Percentiles rank a stretch among this genome's conserved stretches.
These are phyloP conservation scores for Hofmannophila pseudospretella DNA, from an alignment of 2,888 invertebrate species.

Conservation along the genomic window DNA sequence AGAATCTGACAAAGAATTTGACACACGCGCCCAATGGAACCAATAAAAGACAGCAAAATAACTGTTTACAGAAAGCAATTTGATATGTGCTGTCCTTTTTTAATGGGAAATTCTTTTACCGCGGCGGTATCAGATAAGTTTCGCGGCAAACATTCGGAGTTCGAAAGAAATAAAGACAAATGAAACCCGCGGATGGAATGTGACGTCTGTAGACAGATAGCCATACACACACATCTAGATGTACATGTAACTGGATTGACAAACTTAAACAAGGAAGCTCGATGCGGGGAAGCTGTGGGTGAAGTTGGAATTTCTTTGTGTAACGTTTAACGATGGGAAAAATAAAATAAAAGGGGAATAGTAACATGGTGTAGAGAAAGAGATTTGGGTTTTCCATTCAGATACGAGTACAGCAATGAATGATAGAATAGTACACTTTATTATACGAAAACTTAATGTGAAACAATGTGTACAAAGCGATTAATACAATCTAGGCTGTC, in stretches of 20 bases:
- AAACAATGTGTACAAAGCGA: too few relatives aligned
- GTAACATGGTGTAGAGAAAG: neutral
- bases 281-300: neutral
- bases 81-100: conserved; percentile 58
- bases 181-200: conserved; percentile 31
- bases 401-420: too few relatives aligned
- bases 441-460: too few relatives aligned
- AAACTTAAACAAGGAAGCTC: neutral
- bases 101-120: conserved; percentile 65
- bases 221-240: neutral
- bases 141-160: conserved; percentile 42
- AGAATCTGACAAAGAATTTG: conserved; percentile 32
- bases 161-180: conserved; percentile 61
- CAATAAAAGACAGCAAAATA: conserved; percentile 55
- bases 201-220: conserved; percentile 7
- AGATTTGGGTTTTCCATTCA: too few relatives aligned
- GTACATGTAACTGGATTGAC: conserved; percentile 1
- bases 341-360: too few relatives aligned
- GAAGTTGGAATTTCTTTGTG: neutral
- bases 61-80: conserved; percentile 62
- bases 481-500: too few relatives aligned
- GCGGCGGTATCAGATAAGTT: conserved; percentile 47
- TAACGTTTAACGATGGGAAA: neutral
- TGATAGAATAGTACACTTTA: too few relatives aligned
- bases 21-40: conserved; percentile 56